Evolutionary conservation across 1,140 invertebrate genomes (phyloP).

Genomic region (Procambarus clarkii): DNA sequence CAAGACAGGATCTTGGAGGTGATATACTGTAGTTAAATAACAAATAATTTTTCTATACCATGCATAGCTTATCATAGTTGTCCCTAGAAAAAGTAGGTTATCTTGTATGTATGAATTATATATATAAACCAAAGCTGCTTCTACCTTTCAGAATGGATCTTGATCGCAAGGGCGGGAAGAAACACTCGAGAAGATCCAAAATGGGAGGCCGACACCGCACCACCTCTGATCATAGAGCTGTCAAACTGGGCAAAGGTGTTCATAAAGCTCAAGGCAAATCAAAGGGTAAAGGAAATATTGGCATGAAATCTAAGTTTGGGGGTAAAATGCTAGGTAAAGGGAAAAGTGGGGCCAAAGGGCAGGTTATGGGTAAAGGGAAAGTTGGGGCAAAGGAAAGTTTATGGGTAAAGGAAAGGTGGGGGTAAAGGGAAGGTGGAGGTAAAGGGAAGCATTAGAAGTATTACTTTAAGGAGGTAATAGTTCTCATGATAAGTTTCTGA

Average conservation of each 20-base stretch:
- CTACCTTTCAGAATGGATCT: slow-evolving; percentile 18
- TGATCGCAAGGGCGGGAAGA: slow-evolving; percentile 40
- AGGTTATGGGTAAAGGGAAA: neutral
- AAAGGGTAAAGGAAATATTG: neutral
- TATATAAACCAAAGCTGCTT: neutral
- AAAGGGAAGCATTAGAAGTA: too few species aligned
- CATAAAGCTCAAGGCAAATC: neutral
- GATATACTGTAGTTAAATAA: too few species aligned
- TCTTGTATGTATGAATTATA: too few species aligned
- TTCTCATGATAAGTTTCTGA: too few species aligned
- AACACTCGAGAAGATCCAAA: slow-evolving; percentile 26
- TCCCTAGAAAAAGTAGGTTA: too few species aligned
- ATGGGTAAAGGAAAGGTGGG: neutral
- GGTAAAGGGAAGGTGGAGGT: neutral
- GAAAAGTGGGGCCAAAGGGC: neutral
- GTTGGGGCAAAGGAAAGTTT: neutral
- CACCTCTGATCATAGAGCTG: slow-evolving; percentile 39
- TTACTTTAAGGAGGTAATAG: too few species aligned
- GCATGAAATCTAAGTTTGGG: neutral
- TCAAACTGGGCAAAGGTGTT: slow-evolving; percentile 38
- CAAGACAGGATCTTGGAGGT: too few species aligned
- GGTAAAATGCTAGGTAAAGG: neutral
- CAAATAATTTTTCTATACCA: too few species aligned
- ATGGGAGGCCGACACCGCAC: slow-evolving; percentile 46
- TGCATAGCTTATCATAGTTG: too few species aligned